Evolutionary conservation across 2,888 invertebrate genomes (phyloP), one percentile per base, ranked within the genome.

Genomic region (Polymixis lichenea): DNA sequence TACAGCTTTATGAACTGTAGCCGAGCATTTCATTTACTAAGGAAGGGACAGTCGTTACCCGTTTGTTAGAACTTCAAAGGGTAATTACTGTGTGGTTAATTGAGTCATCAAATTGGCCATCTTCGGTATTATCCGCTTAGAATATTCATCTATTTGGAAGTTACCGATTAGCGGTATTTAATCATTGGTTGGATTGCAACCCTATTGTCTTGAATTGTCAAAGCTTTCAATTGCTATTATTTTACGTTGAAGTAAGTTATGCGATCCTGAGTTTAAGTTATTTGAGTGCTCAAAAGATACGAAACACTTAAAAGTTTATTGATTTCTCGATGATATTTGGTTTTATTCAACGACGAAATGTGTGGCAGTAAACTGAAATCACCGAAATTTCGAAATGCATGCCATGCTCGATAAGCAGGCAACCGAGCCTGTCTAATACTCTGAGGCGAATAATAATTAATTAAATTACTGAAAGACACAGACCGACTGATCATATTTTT

Each of bases 71-170:
- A 51, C 66, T 66, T 84, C 74, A 84, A 81, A 81, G 75, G 61
- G 53, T 72, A 80, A 81, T 87, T 78, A 74, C 62, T 25, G 61
- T 76, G 67, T 78, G 78, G 64, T 61, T 85, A 82, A 87, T 85
- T 85, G 74, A 70, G 61, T 64, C 75, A 46, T 76, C 55, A 82
- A 87, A 87, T 85, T 76, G 67, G 53, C 67, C 58, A 70, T 75
- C 71, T 61, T 78, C 58, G 66, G 17, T 51, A 72, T 61, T 60
- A 66, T 68, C 49, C 71, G 64, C 25, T 80, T 25, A 73, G 46
- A 65, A 73, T 11, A 65, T 60, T 72, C 55, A 84, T n/a, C 25
- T 68, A 32, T 46, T 69, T 69, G 68, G 80, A 80, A 68, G 60
- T 62, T 66, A 58, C 53, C 60, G 60, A 66, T 78, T 55, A 81